Percentiles rank a stretch among this genome's conserved stretches.
Evolutionary conservation across 2,888 invertebrate species (phyloP).

Genomic region (Taphrorychus bicolor): DNA sequence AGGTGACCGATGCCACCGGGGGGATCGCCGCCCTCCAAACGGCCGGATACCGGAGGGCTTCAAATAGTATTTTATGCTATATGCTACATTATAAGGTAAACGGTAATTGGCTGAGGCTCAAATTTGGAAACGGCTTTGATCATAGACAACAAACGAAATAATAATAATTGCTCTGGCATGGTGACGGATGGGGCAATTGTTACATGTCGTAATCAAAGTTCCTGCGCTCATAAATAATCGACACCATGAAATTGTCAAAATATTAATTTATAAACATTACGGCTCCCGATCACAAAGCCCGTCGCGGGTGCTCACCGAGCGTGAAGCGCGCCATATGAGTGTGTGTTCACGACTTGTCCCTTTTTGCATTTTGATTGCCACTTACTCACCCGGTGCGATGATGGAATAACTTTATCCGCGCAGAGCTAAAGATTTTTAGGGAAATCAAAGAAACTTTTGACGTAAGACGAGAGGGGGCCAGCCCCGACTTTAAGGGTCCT

Average conservation of each 20-base stretch:
- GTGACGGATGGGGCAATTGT: background rate
- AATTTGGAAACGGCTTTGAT: too few species aligned
- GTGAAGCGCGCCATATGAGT: background rate
- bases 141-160: too few species aligned
- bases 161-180: too few species aligned
- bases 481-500: constrained; percentile 20
- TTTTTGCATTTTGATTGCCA: background rate
- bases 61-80: background rate
- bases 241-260: background rate
- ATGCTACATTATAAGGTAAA: too few species aligned
- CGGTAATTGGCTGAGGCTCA: too few species aligned
- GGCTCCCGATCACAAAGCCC: background rate
- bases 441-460: background rate
- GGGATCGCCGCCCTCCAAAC: constrained; percentile 6
- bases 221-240: background rate
- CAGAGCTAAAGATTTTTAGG: background rate
- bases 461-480: constrained; percentile 14
- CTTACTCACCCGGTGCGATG: too few species aligned
- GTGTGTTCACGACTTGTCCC: background rate
- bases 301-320: background rate
- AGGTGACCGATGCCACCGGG: constrained; percentile 30
- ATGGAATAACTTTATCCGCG: background rate
- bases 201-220: background rate
- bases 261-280: background rate
- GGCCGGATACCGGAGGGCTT: background rate